These are phyloP conservation scores for Leucania comma DNA, from an alignment of 2,888 invertebrate genomes.

Conservation along the genomic window DNA sequence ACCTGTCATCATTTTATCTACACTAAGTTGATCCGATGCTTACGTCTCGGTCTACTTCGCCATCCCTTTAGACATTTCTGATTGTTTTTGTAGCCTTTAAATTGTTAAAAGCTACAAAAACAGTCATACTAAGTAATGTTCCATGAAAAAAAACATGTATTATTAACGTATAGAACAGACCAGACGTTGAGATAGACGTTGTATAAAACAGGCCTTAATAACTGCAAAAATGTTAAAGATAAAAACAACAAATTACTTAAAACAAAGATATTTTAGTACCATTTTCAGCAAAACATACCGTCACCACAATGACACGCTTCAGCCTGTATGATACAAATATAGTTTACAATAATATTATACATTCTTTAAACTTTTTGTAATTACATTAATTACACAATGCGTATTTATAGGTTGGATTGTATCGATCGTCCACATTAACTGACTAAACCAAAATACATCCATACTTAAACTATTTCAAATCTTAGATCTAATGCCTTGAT, in stretches of 20 bases:
- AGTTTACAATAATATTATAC: conserved; percentile 29
- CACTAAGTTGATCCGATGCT: too few species aligned
- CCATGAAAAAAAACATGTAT: not conserved
- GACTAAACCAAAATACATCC: not conserved
- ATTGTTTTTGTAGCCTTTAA: not conserved
- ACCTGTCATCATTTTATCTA: too few species aligned
- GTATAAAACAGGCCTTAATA: too few species aligned
- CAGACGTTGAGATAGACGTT: too few species aligned
- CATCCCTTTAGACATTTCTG: too few species aligned
- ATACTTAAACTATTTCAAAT: not conserved
- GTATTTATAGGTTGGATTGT: conserved; percentile 4
- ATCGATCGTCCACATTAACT: not conserved
- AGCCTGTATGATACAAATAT: conserved; percentile 12
- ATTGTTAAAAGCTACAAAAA: too few species aligned
- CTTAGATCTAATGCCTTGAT: not conserved
- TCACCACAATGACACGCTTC: conserved; percentile 6
- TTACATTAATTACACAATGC: not conserved
- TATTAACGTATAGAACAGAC: too few species aligned
- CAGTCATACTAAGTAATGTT: not conserved
- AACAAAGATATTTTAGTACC: conserved; percentile 19
- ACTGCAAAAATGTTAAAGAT: conserved; percentile 6
- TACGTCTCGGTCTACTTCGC: too few species aligned
- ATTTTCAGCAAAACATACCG: conserved; percentile 11
- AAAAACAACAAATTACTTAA: conserved; percentile 14
- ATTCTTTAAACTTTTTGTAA: conserved; percentile 16